These are phyloP conservation scores for Lethrus apterus DNA, from an alignment of 1,140 invertebrate genomes.

Conservation along the genomic window DNA sequence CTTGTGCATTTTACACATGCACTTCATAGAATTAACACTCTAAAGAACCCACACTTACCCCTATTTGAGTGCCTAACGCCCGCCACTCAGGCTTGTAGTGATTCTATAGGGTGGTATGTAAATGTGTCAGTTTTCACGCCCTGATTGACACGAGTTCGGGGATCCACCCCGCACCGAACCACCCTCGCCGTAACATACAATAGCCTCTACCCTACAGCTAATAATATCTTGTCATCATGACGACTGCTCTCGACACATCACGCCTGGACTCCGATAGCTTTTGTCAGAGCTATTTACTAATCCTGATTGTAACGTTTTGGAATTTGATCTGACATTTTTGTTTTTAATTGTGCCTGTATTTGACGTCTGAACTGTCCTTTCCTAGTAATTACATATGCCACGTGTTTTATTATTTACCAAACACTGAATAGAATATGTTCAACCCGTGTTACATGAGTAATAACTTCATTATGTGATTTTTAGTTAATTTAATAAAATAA, in stretches of 20 bases:
- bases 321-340: no score
- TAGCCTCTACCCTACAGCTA: constrained; percentile 20
- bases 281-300: no score
- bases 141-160: constrained; percentile 34
- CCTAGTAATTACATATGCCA: no score
- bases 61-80: constrained; percentile 1
- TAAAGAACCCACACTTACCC: constrained; percentile 8
- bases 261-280: no score
- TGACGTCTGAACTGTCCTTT: no score
- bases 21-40: constrained; percentile 19
- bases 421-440: no score
- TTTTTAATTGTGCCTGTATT: no score
- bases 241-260: constrained; percentile 22
- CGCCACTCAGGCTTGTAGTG: constrained; percentile 24
- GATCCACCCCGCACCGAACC: constrained; percentile 17
- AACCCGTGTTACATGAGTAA: no score
- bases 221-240: constrained; percentile 25
- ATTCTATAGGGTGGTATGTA: constrained; percentile 35
- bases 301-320: no score
- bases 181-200: constrained; percentile 26
- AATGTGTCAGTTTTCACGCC: constrained; percentile 40
- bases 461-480: no score
- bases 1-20: constrained; percentile 1
- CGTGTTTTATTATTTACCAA: no score
- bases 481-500: no score